phyloP scores from a whole-genome alignment of 2,797 vertebrate species.

The Cyclura pinguis region DNA sequence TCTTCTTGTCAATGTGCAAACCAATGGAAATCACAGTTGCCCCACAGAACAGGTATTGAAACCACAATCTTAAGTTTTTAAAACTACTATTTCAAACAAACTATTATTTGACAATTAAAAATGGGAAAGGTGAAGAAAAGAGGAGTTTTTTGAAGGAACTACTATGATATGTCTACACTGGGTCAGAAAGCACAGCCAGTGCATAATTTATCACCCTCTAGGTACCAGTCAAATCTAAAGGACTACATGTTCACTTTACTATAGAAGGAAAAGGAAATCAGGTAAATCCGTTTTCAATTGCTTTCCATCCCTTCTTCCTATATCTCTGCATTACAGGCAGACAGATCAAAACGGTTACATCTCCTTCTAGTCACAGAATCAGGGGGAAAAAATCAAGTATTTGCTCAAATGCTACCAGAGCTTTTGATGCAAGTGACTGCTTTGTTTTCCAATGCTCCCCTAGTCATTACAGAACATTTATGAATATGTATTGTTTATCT shows the following conservation, averaged over 20 bases:
- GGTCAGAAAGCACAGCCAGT: background rate
- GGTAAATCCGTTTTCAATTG: background rate
- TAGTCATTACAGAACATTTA: slow-evolving; percentile 4
- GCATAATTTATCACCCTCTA: background rate
- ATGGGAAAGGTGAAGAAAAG: background rate
- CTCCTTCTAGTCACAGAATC: background rate
- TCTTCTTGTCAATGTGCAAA: background rate
- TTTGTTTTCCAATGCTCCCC: slow-evolving; percentile 3
- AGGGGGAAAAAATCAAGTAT: background rate
- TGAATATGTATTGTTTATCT: background rate
- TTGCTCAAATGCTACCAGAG: background rate
- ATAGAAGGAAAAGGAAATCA: background rate
- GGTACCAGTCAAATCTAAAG: background rate
- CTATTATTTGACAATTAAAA: background rate
- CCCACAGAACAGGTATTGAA: background rate
- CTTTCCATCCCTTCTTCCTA: background rate
- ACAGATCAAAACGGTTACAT: background rate
- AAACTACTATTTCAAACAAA: background rate
- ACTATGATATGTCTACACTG: background rate
- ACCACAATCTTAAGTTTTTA: background rate
- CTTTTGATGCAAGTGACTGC: slow-evolving; percentile 9
- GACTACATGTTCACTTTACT: background rate
- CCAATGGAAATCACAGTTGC: too few species aligned
- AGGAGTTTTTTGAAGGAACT: background rate
- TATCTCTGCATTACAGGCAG: background rate